These are phyloP conservation scores for Hippoglossus hippoglossus DNA, from an alignment of 2,797 vertebrate genomes.

Conservation along the genomic window DNA sequence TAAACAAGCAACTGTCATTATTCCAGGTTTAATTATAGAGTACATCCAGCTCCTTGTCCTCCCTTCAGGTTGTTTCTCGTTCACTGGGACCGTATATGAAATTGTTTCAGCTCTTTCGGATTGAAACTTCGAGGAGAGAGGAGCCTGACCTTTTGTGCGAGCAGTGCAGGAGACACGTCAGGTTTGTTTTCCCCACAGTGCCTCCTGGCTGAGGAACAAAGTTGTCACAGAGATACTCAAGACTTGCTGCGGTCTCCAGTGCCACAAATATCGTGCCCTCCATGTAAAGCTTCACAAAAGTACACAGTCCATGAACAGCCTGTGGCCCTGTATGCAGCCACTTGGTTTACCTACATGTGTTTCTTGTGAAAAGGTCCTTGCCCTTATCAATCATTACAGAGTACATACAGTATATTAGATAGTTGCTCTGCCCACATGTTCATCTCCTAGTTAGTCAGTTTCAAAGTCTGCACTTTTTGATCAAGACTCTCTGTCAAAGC, in stretches of 20 bases:
- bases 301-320: neutral
- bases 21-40: constrained; percentile 37
- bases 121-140: constrained; percentile 1
- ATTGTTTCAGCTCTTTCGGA: constrained; percentile 9
- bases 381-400: constrained; percentile 29
- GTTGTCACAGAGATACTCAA: neutral
- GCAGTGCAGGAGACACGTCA: constrained; percentile 2
- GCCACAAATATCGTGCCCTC: neutral
- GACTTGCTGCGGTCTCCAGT: neutral
- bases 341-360: neutral
- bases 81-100: constrained; percentile 21
- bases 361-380: constrained; percentile 13
- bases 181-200: constrained; percentile 2
- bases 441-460: constrained; percentile 4
- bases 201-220: neutral
- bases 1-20: constrained; percentile 18
- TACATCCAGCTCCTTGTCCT: constrained; percentile 23
- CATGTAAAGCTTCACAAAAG: neutral
- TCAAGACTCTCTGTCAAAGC: constrained; percentile 22
- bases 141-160: neutral
- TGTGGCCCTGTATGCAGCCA: neutral
- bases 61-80: constrained; percentile 23
- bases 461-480: constrained; percentile 10
- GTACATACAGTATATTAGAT: constrained; percentile 15
- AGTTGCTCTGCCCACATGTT: neutral